These are phyloP conservation scores for Labeo catla DNA, from an alignment of 2,113 vertebrate species.

Conservation along the genomic window DNA sequence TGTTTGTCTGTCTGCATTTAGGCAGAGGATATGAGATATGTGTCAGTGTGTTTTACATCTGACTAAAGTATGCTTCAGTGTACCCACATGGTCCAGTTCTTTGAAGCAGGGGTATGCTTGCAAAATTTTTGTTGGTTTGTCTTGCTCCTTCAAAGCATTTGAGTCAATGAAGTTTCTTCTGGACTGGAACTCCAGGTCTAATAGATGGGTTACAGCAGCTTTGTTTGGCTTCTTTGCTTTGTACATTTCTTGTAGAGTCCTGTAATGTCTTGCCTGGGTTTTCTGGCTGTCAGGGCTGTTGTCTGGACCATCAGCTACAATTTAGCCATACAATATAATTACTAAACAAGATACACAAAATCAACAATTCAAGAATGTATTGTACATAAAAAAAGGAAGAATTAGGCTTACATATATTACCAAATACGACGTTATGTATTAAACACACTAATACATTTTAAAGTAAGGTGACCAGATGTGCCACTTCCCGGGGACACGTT, in stretches of 20 bases:
- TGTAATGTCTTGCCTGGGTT: constrained; percentile 47
- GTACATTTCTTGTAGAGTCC: constrained; percentile 48
- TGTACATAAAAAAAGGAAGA: neutral
- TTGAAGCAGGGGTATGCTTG: constrained; percentile 47
- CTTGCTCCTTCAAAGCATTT: constrained; percentile 50
- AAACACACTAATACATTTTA: too few relatives aligned
- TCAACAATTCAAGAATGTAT: neutral
- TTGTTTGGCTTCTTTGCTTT: constrained; percentile 51
- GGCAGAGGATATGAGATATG: neutral
- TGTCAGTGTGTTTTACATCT: neutral
- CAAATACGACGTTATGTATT: neutral
- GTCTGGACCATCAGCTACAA: too few relatives aligned
- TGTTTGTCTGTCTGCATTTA: neutral
- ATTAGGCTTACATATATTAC: neutral
- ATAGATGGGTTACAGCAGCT: constrained; percentile 42
- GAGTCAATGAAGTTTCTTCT: constrained; percentile 48
- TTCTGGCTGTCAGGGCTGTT: constrained; percentile 25
- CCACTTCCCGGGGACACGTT: too few relatives aligned
- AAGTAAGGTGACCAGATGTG: too few relatives aligned
- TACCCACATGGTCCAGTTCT: constrained; percentile 56
- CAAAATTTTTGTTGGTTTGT: constrained; percentile 36
- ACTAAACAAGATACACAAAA: neutral
- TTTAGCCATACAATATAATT: too few relatives aligned
- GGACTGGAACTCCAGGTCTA: constrained; percentile 47
- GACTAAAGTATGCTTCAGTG: neutral